Percentiles rank a stretch among this genome's conserved stretches.
Conservation (phyloP, 2,113 vertebrate genomes). For the Pantherophis guttatus region DNA sequence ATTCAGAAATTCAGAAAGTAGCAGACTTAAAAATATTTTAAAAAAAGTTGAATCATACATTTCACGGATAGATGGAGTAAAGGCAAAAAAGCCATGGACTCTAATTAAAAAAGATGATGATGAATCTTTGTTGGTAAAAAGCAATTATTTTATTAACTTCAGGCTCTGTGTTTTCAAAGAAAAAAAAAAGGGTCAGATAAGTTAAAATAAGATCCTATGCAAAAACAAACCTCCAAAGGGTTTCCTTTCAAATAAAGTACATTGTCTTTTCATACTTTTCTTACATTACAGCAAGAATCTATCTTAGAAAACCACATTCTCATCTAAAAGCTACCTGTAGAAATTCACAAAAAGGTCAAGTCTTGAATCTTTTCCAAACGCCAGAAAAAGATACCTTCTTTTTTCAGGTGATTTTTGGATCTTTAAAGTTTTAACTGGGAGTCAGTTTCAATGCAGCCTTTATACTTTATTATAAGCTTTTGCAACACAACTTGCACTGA, state of each 20-base stretch:
- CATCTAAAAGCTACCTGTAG: neutral
- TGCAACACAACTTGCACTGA: neutral
- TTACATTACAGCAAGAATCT: neutral
- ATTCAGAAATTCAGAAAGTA: neutral
- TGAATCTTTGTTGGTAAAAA: neutral
- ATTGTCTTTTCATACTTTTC: neutral
- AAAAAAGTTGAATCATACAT: neutral
- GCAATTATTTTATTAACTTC: neutral
- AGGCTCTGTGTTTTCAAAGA: neutral
- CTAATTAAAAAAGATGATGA: neutral
- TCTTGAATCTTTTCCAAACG: neutral
- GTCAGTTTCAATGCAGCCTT: neutral
- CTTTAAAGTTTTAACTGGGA: neutral
- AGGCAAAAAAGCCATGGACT: neutral
- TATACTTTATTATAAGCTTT: neutral
- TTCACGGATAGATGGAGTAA: neutral
- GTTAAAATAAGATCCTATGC: neutral
- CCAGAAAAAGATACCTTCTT: neutral
- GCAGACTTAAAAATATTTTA: neutral
- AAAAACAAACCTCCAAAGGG: neutral
- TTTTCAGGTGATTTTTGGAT: neutral
- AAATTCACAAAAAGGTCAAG: neutral
- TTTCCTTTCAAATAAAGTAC: neutral
- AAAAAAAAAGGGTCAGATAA: neutral
- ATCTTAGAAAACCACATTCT: neutral